phyloP scores from a whole-genome alignment of 2,888 invertebrate genomes.

The Girardia tigrina region DNA sequence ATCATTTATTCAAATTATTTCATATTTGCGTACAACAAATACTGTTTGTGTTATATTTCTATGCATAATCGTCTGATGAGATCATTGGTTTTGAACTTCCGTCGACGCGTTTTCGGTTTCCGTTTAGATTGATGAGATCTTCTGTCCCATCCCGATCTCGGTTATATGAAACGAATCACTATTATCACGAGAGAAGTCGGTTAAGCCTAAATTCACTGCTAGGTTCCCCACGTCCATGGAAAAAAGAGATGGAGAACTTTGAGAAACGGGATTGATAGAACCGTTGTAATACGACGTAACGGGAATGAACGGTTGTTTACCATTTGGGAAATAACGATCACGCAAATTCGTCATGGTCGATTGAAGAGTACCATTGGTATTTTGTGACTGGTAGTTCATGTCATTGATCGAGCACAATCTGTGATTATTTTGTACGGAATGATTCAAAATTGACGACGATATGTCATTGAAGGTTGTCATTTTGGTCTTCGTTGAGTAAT shows the following conservation, averaged over 20 bases:
- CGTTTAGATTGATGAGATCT: conserved; percentile 4
- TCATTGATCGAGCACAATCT: not conserved
- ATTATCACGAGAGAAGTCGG: not conserved
- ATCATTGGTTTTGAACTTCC: too few relatives aligned
- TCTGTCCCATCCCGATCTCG: not conserved
- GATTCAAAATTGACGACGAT: conserved; percentile 1
- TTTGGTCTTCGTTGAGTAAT: conserved; percentile 2
- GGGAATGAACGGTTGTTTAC: conserved; percentile 5
- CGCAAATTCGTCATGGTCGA: not conserved
- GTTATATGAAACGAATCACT: conserved; percentile 4
- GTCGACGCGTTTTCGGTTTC: too few relatives aligned
- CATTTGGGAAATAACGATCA: not conserved
- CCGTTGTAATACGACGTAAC: not conserved
- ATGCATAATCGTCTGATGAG: conserved; percentile 7
- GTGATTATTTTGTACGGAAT: conserved; percentile 14
- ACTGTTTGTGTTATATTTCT: not conserved
- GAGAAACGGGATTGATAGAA: not conserved
- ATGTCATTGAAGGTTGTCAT: conserved; percentile 17
- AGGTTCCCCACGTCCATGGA: not conserved
- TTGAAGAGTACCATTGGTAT: not conserved
- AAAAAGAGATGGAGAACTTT: conserved; percentile 11
- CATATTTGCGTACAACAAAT: not conserved
- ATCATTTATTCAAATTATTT: conserved; percentile 4
- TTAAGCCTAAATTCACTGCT: conserved; percentile 12
- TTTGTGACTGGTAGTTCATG: not conserved